Conservation (phyloP, 2,888 invertebrate species). For the Lissonota sp. region DNA sequence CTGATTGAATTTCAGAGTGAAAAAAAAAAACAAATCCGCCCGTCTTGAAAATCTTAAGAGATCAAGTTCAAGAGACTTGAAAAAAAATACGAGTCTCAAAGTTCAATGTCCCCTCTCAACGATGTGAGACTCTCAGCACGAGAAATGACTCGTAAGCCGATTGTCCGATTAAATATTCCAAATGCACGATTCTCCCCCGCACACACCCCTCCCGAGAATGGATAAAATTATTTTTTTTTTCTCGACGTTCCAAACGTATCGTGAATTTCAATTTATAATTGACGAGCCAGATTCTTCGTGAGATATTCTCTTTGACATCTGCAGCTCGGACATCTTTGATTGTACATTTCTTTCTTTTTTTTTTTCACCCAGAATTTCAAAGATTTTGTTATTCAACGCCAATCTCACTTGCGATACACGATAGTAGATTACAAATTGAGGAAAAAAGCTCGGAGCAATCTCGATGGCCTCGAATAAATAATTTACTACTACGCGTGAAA, state of each 20-base stretch:
- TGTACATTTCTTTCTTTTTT: not conserved
- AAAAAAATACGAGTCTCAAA: slow-evolving; percentile 19
- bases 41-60: not conserved
- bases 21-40: too few species aligned
- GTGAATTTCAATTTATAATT: slow-evolving; percentile 55
- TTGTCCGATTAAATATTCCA: slow-evolving; percentile 59
- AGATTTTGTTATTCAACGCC: too few species aligned
- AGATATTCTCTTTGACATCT: slow-evolving; percentile 22
- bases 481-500: too few species aligned
- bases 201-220: not conserved
- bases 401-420: too few species aligned
- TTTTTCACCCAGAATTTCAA: not conserved
- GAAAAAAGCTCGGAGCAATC: too few species aligned
- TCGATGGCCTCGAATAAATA: not conserved
- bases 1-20: too few species aligned
- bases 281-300: not conserved
- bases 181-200: slow-evolving; percentile 32
- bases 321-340: not conserved
- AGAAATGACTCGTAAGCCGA: slow-evolving; percentile 56
- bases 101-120: slow-evolving; percentile 57
- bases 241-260: slow-evolving; percentile 10
- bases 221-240: slow-evolving; percentile 60
- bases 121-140: slow-evolving; percentile 8
- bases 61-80: slow-evolving; percentile 9
- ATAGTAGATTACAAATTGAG: too few species aligned